A percentile compares a stretch with the other conserved stretches of the same genome.
These are phyloP conservation scores for Macrosoma leucophasiata DNA, from an alignment of 2,888 invertebrate genomes.

Conservation along the genomic window DNA sequence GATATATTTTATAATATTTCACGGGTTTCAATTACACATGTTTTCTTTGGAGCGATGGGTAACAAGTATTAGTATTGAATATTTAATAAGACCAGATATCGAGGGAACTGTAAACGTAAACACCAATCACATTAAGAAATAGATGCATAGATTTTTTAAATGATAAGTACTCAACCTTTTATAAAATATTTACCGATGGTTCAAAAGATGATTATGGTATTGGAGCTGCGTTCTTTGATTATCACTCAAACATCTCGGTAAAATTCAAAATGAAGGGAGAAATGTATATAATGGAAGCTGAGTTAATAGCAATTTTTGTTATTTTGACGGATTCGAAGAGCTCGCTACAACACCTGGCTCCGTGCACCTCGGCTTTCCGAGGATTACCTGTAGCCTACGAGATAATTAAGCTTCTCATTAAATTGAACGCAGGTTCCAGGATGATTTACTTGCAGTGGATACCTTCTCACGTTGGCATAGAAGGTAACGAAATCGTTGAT, in stretches of 20 bases:
- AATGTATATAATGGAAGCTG: constrained; percentile 17
- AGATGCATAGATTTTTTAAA: constrained; percentile 1
- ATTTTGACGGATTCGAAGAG: constrained; percentile 19
- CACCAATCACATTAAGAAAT: neutral
- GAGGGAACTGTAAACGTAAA: too few relatives aligned
- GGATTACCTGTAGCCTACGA: constrained; percentile 17
- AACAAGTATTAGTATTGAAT: neutral
- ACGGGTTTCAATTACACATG: constrained; percentile 8
- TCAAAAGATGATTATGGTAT: constrained; percentile 1
- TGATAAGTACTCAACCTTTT: constrained; percentile 1
- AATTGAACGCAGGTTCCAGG: too few relatives aligned
- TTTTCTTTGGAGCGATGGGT: constrained; percentile 9
- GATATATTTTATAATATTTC: too few relatives aligned
- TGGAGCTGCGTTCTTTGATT: constrained; percentile 16
- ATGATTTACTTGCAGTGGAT: too few relatives aligned
- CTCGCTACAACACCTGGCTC: constrained; percentile 18
- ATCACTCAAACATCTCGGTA: neutral
- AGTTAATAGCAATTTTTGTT: constrained; percentile 17
- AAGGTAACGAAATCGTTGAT: too few relatives aligned
- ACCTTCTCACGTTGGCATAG: too few relatives aligned
- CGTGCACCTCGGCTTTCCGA: constrained; percentile 19
- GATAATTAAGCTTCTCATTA: neutral
- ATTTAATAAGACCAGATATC: neutral
- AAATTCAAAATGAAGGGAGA: constrained; percentile 12
- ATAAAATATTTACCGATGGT: constrained; percentile 11